These are phyloP conservation scores for Conchocele bisecta DNA, from an alignment of 2,888 invertebrate genomes.

Conservation along the genomic window DNA sequence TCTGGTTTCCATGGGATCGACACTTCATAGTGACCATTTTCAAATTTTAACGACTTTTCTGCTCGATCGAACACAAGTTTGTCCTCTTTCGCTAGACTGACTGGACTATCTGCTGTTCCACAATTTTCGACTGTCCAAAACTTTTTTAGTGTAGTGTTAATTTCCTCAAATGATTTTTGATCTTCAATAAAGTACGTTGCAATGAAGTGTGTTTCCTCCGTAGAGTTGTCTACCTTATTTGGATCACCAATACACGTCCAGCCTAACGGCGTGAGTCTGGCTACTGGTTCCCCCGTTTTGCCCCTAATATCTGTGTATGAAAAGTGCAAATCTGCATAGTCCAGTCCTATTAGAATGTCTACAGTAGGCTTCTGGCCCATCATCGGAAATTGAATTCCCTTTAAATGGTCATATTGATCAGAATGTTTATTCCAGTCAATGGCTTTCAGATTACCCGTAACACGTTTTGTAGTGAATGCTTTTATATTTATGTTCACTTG, in stretches of 20 bases:
- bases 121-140: constrained; percentile 33
- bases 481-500: not conserved
- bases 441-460: constrained; percentile 36
- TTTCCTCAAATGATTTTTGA: not conserved
- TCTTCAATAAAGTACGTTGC: constrained; percentile 1
- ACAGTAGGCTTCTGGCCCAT: not conserved
- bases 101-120: not conserved
- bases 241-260: constrained; percentile 55
- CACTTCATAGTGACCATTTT: constrained; percentile 16
- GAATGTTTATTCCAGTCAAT: constrained; percentile 35
- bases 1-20: constrained; percentile 33
- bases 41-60: constrained; percentile 5
- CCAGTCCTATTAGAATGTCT: constrained; percentile 46
- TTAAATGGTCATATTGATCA: constrained; percentile 32
- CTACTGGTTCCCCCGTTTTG: constrained; percentile 36
- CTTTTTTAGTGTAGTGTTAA: constrained; percentile 2
- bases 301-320: constrained; percentile 41
- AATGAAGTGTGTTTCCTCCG: not conserved
- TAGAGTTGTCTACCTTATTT: not conserved
- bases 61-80: not conserved
- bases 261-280: constrained; percentile 44
- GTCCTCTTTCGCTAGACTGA: not conserved
- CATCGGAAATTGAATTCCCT: constrained; percentile 40
- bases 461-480: constrained; percentile 29
- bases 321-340: constrained; percentile 39